phyloP scores from a whole-genome alignment of 2,797 vertebrate genomes.

The Momotus momota region DNA sequence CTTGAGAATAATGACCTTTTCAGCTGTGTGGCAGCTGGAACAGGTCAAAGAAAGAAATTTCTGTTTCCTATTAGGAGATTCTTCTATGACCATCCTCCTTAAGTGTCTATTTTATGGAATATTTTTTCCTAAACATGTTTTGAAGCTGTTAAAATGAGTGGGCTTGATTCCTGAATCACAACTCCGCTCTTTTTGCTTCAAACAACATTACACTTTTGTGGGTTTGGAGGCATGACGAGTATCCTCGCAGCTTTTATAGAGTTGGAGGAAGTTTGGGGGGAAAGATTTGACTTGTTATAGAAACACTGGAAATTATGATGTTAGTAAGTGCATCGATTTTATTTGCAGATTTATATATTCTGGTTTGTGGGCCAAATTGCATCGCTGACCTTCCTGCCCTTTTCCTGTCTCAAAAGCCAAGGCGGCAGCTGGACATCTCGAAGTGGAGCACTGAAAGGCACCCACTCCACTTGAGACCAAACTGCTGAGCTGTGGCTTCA shows the following conservation, averaged over 20 bases:
- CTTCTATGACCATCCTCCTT: neutral
- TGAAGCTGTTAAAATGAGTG: neutral
- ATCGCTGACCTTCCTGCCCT: neutral
- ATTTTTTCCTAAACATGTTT: neutral
- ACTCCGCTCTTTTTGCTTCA: neutral
- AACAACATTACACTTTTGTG: neutral
- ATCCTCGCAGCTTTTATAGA: neutral
- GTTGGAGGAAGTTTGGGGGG: neutral
- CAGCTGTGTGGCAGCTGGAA: neutral
- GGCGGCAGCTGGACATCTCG: accelerated
- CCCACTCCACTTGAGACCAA: neutral
- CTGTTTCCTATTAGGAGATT: neutral
- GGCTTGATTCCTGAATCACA: neutral
- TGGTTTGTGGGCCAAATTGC: neutral
- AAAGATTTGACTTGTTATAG: neutral
- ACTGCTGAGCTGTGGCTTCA: neutral
- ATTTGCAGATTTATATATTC: neutral
- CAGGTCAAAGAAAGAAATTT: neutral
- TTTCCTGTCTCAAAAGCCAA: neutral
- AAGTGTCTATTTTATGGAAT: neutral
- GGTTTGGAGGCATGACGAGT: neutral
- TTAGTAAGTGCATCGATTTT: neutral
- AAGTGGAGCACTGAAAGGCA: neutral
- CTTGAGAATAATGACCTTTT: neutral
- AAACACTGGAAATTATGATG: neutral